phyloP scores from a whole-genome alignment of 2,113 vertebrate species.

The Pachyramphus minor region DNA sequence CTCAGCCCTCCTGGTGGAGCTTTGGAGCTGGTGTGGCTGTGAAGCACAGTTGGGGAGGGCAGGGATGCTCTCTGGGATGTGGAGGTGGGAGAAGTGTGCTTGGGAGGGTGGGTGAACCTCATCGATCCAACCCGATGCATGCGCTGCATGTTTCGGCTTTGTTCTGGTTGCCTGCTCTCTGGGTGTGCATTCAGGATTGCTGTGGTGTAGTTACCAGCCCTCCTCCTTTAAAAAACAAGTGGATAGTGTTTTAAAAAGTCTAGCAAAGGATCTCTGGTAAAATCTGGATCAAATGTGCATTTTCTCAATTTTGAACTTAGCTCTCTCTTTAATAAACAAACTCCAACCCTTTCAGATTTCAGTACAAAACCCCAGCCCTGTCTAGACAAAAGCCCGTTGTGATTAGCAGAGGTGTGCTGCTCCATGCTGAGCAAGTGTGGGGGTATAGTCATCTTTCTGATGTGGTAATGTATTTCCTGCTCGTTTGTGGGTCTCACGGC shows the following conservation, averaged over 20 bases:
- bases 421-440: background rate
- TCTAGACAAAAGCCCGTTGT: background rate
- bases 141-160: background rate
- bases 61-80: background rate
- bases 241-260: background rate
- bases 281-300: background rate
- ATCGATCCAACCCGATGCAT: accelerated
- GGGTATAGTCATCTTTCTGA: background rate
- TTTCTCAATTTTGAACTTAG: background rate
- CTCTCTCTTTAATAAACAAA: background rate
- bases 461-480: background rate
- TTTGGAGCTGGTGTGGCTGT: background rate
- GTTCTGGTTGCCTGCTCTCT: background rate
- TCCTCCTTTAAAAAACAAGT: background rate
- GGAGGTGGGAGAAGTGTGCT: background rate
- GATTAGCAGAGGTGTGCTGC: conserved; percentile 33
- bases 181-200: background rate
- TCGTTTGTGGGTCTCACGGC: background rate
- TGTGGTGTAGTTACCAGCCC: background rate
- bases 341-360: background rate
- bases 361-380: background rate
- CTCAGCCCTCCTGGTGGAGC: background rate
- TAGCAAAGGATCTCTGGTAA: background rate
- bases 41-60: accelerated
- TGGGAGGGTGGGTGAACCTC: background rate